Conservation (phyloP, 2,113 vertebrate species). For the Trichomycterus rosablanca region DNA sequence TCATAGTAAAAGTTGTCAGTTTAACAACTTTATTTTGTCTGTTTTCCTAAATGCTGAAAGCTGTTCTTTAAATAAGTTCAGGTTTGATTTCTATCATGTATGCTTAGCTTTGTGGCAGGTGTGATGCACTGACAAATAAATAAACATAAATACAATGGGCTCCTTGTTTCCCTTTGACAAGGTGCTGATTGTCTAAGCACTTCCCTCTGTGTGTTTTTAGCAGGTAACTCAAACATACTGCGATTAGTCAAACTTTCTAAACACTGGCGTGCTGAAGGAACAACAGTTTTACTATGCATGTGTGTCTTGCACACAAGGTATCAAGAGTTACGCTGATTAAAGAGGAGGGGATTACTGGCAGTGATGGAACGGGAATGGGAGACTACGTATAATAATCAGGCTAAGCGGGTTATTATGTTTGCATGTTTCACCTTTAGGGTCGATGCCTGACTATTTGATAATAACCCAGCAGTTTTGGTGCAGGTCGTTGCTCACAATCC, state of each 20-base stretch:
- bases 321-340: not conserved
- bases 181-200: slow-evolving; percentile 33
- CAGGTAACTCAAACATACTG: slow-evolving; percentile 9
- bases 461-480: slow-evolving; percentile 9
- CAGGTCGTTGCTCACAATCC: slow-evolving; percentile 6
- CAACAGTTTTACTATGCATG: not conserved
- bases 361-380: not conserved
- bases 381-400: not conserved
- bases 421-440: not conserved
- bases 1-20: too few relatives aligned
- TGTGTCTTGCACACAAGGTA: not conserved
- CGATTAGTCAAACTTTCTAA: not conserved
- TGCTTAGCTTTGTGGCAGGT: not conserved
- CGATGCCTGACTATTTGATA: slow-evolving; percentile 6
- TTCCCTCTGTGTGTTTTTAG: slow-evolving; percentile 8
- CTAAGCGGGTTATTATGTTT: slow-evolving; percentile 1
- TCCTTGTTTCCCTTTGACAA: slow-evolving; percentile 13
- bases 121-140: not conserved
- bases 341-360: not conserved
- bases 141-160: not conserved
- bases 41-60: too few relatives aligned
- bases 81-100: too few relatives aligned
- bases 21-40: too few relatives aligned
- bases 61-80: too few relatives aligned
- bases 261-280: not conserved